These are phyloP conservation scores for Acrocephalus kingi DNA, from an alignment of 2,113 vertebrate species.

Conservation along the genomic window DNA sequence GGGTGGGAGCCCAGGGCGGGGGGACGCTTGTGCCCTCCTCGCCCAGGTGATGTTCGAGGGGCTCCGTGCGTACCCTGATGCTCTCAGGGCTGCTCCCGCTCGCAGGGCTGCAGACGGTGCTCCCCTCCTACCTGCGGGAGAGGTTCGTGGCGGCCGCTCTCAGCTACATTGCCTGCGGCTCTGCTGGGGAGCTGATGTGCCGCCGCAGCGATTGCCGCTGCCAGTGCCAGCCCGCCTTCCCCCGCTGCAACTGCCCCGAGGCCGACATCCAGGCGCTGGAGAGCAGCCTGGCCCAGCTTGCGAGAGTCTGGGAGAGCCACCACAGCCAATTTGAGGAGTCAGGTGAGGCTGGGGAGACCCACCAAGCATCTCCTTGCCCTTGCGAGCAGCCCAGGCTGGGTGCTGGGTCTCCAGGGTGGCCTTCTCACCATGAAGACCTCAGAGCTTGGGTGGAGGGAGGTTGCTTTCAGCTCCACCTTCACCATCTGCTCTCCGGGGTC, in stretches of 20 bases:
- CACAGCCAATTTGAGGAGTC: slow-evolving; percentile 91
- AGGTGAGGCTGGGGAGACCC: slow-evolving; percentile 72
- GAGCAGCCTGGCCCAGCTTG: slow-evolving; percentile 86
- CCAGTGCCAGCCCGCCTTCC: slow-evolving; percentile 84
- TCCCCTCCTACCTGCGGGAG: slow-evolving; percentile 88
- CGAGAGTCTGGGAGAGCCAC: slow-evolving; percentile 82
- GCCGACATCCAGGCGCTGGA: slow-evolving; percentile 92
- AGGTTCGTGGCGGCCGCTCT: slow-evolving; percentile 92
- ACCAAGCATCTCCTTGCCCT: neutral
- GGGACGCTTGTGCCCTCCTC: neutral
- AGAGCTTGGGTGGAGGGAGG: rapidly evolving
- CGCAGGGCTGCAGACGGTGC: slow-evolving; percentile 90
- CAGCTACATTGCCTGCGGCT: slow-evolving; percentile 95
- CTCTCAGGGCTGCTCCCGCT: neutral
- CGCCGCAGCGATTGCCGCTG: slow-evolving; percentile 93
- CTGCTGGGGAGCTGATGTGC: slow-evolving; percentile 90
- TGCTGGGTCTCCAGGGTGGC: neutral
- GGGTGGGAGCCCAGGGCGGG: neutral
- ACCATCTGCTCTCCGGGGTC: rapidly evolving
- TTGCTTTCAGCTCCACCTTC: neutral
- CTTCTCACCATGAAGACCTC: neutral
- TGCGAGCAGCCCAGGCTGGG: neutral
- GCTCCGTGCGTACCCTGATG: rapidly evolving
- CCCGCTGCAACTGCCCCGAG: slow-evolving; percentile 93
- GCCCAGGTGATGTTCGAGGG: rapidly evolving